Evolutionary conservation across 37 sponge, comb jelly and placozoan genomes (phyloP).

Genomic region (Petrosia ficiformis): DNA sequence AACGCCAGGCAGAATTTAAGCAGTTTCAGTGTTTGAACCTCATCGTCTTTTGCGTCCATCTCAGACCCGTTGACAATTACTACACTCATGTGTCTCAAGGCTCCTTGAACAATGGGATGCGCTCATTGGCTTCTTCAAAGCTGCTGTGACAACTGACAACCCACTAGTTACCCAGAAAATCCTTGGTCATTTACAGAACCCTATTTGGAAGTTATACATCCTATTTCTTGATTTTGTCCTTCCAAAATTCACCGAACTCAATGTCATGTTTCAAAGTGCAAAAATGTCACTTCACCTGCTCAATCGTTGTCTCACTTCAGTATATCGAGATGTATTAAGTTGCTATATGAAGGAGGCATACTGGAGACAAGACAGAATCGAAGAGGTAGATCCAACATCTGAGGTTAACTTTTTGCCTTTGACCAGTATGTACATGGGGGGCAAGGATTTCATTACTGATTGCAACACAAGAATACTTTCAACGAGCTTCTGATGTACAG

Average conservation of each 20-base stretch:
- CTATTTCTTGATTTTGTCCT: slow-evolving; percentile 9
- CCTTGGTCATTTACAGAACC: background rate
- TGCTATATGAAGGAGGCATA: slow-evolving; percentile 5
- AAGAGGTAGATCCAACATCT: slow-evolving; percentile 1
- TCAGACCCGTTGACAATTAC: background rate
- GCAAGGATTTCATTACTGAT: background rate
- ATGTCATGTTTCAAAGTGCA: slow-evolving; percentile 11
- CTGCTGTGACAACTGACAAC: background rate
- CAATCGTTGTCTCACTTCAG: background rate
- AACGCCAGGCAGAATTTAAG: slow-evolving; percentile 6
- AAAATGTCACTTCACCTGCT: slow-evolving; percentile 1
- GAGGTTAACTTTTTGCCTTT: slow-evolving; percentile 5
- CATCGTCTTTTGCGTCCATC: background rate
- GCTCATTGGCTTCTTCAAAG: slow-evolving; percentile 3
- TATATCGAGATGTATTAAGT: slow-evolving; percentile 2
- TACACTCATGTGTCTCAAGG: slow-evolving; percentile 11
- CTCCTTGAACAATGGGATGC: slow-evolving; percentile 12
- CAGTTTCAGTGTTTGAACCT: slow-evolving; percentile 13
- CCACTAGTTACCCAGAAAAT: background rate
- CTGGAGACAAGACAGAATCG: background rate
- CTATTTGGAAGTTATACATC: slow-evolving; percentile 4
- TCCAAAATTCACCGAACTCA: slow-evolving; percentile 4
- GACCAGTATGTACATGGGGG: slow-evolving; percentile 2
- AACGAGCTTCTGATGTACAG: background rate
- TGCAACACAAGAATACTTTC: background rate